Conservation (phyloP, 92 coral and sea anemone genomes). For the Umimayanthus kanabou region DNA sequence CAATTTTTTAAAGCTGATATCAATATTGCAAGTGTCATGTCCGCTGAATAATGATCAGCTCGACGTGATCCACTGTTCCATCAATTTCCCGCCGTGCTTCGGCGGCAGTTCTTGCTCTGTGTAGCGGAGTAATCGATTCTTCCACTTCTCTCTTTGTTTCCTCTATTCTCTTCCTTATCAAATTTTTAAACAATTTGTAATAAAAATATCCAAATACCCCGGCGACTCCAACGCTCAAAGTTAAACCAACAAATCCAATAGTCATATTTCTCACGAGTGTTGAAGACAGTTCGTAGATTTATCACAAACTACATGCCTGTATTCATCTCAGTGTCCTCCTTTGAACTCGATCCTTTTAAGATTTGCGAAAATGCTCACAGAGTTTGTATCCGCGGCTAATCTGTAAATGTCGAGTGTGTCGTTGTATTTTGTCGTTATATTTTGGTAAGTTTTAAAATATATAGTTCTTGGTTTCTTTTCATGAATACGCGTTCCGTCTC, state of each 20-base stretch:
- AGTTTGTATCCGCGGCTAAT: no score
- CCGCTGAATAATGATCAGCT: slow-evolving; percentile 4
- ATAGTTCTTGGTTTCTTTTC: not conserved
- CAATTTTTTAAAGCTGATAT: not conserved
- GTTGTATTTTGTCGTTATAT: no score
- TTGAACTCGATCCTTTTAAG: not conserved
- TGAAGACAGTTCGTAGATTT: not conserved
- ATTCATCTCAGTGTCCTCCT: not conserved
- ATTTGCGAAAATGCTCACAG: no score
- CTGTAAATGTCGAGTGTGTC: not conserved
- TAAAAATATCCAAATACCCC: slow-evolving; percentile 33
- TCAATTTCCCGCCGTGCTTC: slow-evolving; percentile 24
- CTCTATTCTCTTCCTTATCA: slow-evolving; percentile 35
- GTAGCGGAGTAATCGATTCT: slow-evolving; percentile 17
- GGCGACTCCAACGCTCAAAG: slow-evolving; percentile 23
- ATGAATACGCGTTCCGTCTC: no score
- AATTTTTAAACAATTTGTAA: slow-evolving; percentile 23
- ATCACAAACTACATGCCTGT: not conserved
- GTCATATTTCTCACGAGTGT: not conserved
- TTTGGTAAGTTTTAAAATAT: no score
- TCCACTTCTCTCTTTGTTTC: slow-evolving; percentile 19
- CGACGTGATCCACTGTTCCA: slow-evolving; percentile 32
- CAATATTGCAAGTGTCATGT: not conserved
- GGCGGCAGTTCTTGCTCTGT: slow-evolving; percentile 3
- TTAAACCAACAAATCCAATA: slow-evolving; percentile 17